Percentiles rank a stretch among this genome's conserved stretches.
phyloP scores from a whole-genome alignment of 2,888 invertebrate species.

The Elysia crispata region DNA sequence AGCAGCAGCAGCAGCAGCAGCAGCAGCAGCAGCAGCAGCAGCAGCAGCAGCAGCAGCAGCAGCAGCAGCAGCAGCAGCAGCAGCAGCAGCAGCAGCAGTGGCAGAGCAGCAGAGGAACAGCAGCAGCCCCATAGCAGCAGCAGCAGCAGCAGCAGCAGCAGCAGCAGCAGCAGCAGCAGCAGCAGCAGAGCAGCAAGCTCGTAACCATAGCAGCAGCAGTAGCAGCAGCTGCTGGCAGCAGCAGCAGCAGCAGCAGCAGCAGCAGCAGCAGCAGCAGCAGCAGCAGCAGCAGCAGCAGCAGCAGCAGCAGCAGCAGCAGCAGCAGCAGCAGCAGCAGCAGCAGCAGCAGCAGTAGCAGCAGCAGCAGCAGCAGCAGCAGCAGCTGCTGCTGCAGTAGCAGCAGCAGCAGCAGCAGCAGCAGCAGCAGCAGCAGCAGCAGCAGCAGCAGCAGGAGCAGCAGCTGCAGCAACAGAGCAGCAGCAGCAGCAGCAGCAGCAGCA shows the following conservation, averaged over 20 bases:
- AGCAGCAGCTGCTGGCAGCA: constrained; percentile 13
- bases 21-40: constrained; percentile 31
- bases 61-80: constrained; percentile 6
- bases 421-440: constrained; percentile 9
- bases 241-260: constrained; percentile 37
- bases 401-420: no score
- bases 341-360: no score
- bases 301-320: constrained; percentile 9
- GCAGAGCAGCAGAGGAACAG: no score
- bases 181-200: background rate
- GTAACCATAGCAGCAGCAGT: background rate
- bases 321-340: no score
- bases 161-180: constrained; percentile 27
- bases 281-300: constrained; percentile 20
- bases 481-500: constrained; percentile 9
- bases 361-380: no score
- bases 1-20: constrained; percentile 15
- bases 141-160: constrained; percentile 3
- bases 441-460: background rate
- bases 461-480: background rate
- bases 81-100: background rate
- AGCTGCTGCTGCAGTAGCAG: no score
- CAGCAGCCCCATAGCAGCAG: no score
- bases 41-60: constrained; percentile 31
- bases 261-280: constrained; percentile 40